Evolutionary conservation across 1,140 invertebrate species (phyloP), one percentile per base, ranked within the genome.

Genomic region (Pissodes strobi): DNA sequence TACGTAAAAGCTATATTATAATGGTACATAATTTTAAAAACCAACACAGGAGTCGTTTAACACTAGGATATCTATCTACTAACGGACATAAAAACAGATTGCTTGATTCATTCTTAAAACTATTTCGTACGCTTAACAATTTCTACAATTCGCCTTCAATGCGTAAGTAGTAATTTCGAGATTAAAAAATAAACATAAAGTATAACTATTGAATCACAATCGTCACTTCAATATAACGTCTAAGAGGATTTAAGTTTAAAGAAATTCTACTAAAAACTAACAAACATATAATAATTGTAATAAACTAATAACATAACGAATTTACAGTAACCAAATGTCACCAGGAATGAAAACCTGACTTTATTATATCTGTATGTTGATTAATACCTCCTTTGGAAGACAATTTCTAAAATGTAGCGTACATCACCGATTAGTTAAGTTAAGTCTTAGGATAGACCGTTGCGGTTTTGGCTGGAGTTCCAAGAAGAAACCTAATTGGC

Each of bases 211-310:
- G 46, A 64, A 75, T 75, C 73, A 75, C 73, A 75, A 73, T 69
- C 62, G 58, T 71, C 67, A 69, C 66, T 72, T 63, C 23, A 58
- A 57, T 45, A 45, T 57, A 38, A 57, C 39, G 39, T 25, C 21
- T n/a, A 41, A 48, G 67, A 66, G 68, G 65, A 70, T 69, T 74
- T 69, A 71, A 64, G 56, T 48, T 46, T 65, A 71, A 71, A 69
- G 70, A 66, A 76, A 76, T 74, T 76, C 75, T 64, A 78, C 76
- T 78, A 78, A 73, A 76, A 74, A 73, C 76, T 76, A 78, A 78
- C 76, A 76, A 76, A 76, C 72, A 74, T 75, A 76, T 73, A 67
- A 76, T 74, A 69, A 68, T 73, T 69, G 69, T 73, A 70, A 74
- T 74, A 69, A 74, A 74, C 69, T 72, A 73, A 74, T 70, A 73